A percentile compares a stretch with the other conserved stretches of the same genome.
These are phyloP conservation scores for Daubentonia madagascariensis DNA, from an alignment of 2,113 vertebrate species.

Conservation along the genomic window DNA sequence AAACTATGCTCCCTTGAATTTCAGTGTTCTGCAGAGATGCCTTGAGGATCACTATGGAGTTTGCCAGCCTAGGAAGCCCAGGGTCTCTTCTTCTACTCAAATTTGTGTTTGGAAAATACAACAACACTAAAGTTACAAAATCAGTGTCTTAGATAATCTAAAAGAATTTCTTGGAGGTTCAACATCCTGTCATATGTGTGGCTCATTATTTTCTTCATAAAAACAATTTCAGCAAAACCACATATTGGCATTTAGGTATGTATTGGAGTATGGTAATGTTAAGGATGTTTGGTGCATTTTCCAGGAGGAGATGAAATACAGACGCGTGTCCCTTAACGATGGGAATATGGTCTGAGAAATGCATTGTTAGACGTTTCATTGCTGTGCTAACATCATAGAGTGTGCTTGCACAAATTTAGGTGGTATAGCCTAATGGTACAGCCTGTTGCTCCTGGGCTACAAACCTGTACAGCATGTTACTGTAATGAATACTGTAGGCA, in stretches of 20 bases:
- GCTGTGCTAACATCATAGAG: not conserved
- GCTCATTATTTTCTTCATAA: not conserved
- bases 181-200: not conserved
- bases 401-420: not conserved
- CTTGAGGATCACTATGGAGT: not conserved
- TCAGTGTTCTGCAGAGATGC: not conserved
- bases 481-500: not conserved
- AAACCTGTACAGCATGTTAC: not conserved
- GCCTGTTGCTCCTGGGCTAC: too few relatives aligned
- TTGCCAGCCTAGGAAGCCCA: not conserved
- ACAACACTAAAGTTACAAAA: not conserved
- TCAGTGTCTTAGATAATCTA: not conserved
- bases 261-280: not conserved
- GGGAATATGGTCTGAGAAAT: not conserved
- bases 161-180: not conserved
- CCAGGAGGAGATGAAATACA: not conserved
- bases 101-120: not conserved
- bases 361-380: not conserved
- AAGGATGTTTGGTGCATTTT: not conserved
- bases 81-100: not conserved
- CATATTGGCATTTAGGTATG: not conserved
- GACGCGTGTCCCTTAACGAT: not conserved
- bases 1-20: not conserved
- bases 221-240: not conserved
- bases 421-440: not conserved